A percentile compares a stretch with the other conserved stretches of the same genome.
Conservation (phyloP, 2,797 vertebrate genomes). For the Hypotaenidia okinawae region DNA sequence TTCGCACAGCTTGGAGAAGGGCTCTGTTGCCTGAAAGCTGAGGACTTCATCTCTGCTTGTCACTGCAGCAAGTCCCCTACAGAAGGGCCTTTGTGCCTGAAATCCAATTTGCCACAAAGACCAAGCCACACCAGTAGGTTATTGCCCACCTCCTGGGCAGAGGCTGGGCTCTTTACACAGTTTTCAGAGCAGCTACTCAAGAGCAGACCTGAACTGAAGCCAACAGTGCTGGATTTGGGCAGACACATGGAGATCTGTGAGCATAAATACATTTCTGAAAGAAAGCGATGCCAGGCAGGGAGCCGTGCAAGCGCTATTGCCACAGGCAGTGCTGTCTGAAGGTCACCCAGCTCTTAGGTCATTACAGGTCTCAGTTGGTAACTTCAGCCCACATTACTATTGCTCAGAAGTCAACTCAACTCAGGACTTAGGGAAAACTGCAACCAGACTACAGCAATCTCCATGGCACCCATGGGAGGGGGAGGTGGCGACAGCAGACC, state of each 20-base stretch:
- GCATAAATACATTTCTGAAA: neutral
- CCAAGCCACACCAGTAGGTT: neutral
- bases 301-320: rapidly evolving
- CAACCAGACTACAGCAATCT: neutral
- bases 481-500: neutral
- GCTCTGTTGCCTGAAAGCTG: neutral
- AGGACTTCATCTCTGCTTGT: neutral
- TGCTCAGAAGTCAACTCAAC: neutral
- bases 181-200: neutral
- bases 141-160: neutral
- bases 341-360: neutral
- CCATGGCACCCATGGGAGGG: rapidly evolving
- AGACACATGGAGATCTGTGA: neutral
- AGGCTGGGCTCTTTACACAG: neutral
- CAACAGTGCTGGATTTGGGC: neutral
- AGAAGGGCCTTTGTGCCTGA: neutral
- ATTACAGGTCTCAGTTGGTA: neutral
- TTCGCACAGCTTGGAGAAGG: neutral
- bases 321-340: neutral
- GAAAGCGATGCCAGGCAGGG: neutral
- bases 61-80: neutral
- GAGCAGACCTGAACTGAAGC: neutral
- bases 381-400: neutral
- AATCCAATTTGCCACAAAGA: neutral
- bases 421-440: neutral